phyloP scores from a whole-genome alignment of 1,140 invertebrate species.

The Hestina assimilis region DNA sequence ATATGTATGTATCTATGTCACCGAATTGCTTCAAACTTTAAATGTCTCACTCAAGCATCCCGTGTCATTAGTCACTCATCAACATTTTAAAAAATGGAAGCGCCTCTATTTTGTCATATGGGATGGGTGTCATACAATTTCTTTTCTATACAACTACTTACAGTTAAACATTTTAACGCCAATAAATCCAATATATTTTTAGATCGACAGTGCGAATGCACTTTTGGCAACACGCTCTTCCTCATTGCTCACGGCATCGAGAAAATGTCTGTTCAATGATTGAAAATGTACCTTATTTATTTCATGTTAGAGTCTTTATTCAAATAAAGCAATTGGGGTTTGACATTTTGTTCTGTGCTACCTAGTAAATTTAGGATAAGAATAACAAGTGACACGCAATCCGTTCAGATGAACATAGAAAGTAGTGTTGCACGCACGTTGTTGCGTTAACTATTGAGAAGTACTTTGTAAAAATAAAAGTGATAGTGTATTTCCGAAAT shows the following conservation, averaged over 20 bases:
- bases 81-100: too few species aligned
- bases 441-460: constrained; percentile 15
- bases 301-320: constrained; percentile 8
- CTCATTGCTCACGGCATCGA: constrained; percentile 44
- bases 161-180: neutral
- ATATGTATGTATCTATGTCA: too few species aligned
- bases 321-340: neutral
- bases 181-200: constrained; percentile 40
- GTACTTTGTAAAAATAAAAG: neutral
- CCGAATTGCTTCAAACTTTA: too few species aligned
- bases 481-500: constrained; percentile 29
- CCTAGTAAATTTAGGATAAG: constrained; percentile 53
- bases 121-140: neutral
- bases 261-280: constrained; percentile 23
- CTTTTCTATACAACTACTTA: neutral
- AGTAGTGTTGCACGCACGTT: constrained; percentile 31
- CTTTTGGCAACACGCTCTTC: constrained; percentile 67
- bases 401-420: constrained; percentile 51
- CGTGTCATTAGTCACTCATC: too few species aligned
- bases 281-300: constrained; percentile 25
- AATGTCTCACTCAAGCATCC: too few species aligned
- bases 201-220: constrained; percentile 47
- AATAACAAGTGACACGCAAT: constrained; percentile 59
- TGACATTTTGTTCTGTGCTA: constrained; percentile 65
- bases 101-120: too few species aligned